phyloP scores from a whole-genome alignment of 1,140 invertebrate species.

The Gyrodactylus salaris region DNA sequence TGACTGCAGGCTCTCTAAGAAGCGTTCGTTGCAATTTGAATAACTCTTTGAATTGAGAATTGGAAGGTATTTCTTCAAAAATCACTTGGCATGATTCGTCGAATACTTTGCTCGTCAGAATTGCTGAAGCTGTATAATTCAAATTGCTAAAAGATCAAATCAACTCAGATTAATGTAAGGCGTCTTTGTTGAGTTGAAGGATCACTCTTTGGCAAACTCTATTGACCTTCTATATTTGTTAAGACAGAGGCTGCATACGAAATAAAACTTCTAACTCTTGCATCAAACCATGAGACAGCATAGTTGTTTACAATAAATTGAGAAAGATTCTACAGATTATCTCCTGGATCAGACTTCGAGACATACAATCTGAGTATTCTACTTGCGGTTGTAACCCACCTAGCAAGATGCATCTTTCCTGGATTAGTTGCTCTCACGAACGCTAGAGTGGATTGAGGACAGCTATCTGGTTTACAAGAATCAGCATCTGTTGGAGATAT shows the following conservation, averaged over 20 bases:
- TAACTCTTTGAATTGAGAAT: not conserved
- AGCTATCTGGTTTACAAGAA: no score
- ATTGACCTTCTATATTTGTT: not conserved
- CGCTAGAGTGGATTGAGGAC: no score
- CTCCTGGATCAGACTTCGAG: no score
- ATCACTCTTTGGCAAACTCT: not conserved
- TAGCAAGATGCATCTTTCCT: no score
- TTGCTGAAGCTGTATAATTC: not conserved
- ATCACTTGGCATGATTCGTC: not conserved
- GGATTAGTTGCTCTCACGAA: no score
- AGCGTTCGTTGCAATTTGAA: not conserved
- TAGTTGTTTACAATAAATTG: no score
- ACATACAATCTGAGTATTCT: no score
- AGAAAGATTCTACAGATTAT: no score
- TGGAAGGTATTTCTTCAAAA: not conserved
- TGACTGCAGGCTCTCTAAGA: not conserved
- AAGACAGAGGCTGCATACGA: no score
- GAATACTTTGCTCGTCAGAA: not conserved
- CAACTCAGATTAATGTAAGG: not conserved
- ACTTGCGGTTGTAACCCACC: no score
- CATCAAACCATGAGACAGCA: no score
- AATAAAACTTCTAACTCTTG: no score
- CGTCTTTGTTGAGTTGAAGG: not conserved
- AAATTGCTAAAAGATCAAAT: not conserved
- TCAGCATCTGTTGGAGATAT: not conserved